Evolutionary conservation across 2,888 invertebrate species (phyloP).

Genomic region (Pristionchus exspectatus): DNA sequence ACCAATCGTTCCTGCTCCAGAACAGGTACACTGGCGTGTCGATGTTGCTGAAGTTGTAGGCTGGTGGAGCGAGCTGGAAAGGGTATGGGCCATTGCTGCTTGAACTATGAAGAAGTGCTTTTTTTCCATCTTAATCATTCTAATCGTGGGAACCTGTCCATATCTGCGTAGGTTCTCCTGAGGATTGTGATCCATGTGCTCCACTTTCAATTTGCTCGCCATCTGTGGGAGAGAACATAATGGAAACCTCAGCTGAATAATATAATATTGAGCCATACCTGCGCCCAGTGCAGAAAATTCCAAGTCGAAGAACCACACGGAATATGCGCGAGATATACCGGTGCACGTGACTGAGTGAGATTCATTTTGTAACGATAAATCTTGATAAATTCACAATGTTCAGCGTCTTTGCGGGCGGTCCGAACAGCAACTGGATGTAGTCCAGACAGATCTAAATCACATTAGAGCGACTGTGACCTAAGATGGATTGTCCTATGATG

Average conservation of each 20-base stretch:
- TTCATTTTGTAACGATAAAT: too few species aligned
- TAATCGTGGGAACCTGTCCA: not conserved
- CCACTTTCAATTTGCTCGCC: not conserved
- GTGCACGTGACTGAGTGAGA: not conserved
- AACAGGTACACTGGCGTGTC: not conserved
- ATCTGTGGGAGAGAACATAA: not conserved
- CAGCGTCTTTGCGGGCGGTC: not conserved
- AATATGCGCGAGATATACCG: not conserved
- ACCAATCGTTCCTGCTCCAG: not conserved
- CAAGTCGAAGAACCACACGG: not conserved
- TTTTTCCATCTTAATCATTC: too few species aligned
- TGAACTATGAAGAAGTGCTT: too few species aligned
- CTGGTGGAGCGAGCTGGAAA: too few species aligned
- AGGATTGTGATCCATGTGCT: slow-evolving; percentile 21
- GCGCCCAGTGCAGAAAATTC: not conserved
- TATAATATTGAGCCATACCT: not conserved
- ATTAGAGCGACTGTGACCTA: too few species aligned
- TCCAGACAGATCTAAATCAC: not conserved
- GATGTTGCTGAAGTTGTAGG: slow-evolving; percentile 28
- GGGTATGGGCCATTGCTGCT: too few species aligned
- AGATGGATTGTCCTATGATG: too few species aligned
- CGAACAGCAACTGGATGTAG: not conserved
- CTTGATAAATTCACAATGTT: not conserved
- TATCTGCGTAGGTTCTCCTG: not conserved
- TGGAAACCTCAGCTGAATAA: not conserved